Evolutionary conservation across 2,888 invertebrate genomes (phyloP).

Genomic region (Hypselothyrea guttata): DNA sequence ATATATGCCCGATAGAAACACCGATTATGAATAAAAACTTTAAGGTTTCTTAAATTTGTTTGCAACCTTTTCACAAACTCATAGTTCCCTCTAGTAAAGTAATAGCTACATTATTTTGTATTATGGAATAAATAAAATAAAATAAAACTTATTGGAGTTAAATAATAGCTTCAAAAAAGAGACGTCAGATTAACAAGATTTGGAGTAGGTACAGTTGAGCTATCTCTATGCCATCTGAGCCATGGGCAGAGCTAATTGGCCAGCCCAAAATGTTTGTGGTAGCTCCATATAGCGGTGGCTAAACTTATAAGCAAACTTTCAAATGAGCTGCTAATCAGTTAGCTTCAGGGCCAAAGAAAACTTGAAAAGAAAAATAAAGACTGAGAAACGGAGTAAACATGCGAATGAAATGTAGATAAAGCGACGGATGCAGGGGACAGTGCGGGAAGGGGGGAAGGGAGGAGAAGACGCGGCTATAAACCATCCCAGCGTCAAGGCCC

Average conservation of each 20-base stretch:
- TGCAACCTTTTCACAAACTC: no score
- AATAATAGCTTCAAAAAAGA: no score
- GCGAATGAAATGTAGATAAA: conserved; percentile 11
- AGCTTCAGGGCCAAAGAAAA: conserved; percentile 26
- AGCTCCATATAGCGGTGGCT: background rate
- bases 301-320: conserved; percentile 48
- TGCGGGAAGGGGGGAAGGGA: no score
- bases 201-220: conserved; percentile 1
- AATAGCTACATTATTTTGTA: no score
- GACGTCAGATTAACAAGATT: no score
- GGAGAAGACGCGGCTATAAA: background rate
- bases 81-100: no score
- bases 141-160: no score
- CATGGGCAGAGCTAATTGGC: background rate
- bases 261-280: conserved; percentile 1
- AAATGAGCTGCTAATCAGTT: conserved; percentile 64
- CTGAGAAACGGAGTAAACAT: conserved; percentile 22
- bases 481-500: conserved; percentile 63
- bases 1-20: no score
- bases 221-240: background rate
- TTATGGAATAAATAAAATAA: no score
- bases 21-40: no score
- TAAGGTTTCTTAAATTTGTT: no score
- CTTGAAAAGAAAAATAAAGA: conserved; percentile 4
- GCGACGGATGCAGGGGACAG: conserved; percentile 2